Percentiles rank a stretch among this genome's conserved stretches.
Conservation (phyloP, 2,888 invertebrate genomes). For the Serripes groenlandicus region DNA sequence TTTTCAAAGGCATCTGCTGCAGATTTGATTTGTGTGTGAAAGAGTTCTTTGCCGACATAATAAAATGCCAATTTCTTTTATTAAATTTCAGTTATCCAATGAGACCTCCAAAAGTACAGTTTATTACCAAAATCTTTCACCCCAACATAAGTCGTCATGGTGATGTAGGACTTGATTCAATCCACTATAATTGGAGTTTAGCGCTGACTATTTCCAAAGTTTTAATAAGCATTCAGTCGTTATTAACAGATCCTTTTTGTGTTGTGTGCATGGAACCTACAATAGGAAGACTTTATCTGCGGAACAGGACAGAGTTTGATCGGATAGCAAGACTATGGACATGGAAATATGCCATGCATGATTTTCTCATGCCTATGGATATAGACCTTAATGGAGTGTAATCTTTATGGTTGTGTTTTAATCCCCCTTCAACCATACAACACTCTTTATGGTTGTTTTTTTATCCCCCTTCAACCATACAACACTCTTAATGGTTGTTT, state of each 20-base stretch:
- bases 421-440: too few relatives aligned
- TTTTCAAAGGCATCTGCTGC: neutral
- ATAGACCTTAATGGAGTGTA: slow-evolving; percentile 78
- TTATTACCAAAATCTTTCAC: slow-evolving; percentile 96
- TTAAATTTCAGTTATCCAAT: slow-evolving; percentile 92
- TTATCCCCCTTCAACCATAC: too few relatives aligned
- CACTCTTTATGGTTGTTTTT: too few relatives aligned
- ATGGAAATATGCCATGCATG: slow-evolving; percentile 91
- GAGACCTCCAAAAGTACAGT: slow-evolving; percentile 96
- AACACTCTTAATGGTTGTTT: too few relatives aligned
- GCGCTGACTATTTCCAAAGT: slow-evolving; percentile 94
- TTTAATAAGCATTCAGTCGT: slow-evolving; percentile 86
- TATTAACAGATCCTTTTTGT: slow-evolving; percentile 92
- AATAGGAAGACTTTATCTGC: slow-evolving; percentile 92
- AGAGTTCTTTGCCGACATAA: neutral
- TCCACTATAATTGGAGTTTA: slow-evolving; percentile 98
- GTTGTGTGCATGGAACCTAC: slow-evolving; percentile 96
- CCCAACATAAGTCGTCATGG: slow-evolving; percentile 98
- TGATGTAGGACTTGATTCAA: slow-evolving; percentile 97
- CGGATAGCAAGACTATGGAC: slow-evolving; percentile 95
- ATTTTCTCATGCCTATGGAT: slow-evolving; percentile 81
- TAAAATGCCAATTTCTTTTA: neutral
- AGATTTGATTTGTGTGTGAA: neutral
- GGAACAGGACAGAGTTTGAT: slow-evolving; percentile 92
- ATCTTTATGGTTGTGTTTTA: too few relatives aligned